Conservation (phyloP, 2,888 invertebrate species). For the Ectobius pallidus region DNA sequence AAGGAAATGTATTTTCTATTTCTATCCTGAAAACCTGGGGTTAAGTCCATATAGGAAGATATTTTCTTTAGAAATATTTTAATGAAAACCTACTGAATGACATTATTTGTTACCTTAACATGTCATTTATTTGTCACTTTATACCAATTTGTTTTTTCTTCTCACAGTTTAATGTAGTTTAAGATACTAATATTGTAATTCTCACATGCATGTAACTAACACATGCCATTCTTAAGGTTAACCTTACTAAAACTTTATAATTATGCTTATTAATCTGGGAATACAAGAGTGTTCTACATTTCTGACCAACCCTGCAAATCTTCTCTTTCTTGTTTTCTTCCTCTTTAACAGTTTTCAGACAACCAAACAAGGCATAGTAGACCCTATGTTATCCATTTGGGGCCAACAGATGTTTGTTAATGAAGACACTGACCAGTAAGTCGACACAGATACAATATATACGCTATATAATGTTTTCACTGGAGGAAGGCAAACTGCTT, state of each 20-base stretch:
- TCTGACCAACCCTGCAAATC: constrained; percentile 47
- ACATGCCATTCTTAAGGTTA: not conserved
- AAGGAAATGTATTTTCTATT: too few species aligned
- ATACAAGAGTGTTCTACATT: constrained; percentile 20
- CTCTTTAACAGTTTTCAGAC: constrained; percentile 61
- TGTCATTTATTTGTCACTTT: too few species aligned
- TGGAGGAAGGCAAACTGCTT: constrained; percentile 6
- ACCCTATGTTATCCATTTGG: constrained; percentile 98
- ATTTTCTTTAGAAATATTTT: too few species aligned
- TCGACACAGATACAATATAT: constrained; percentile 52
- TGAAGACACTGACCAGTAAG: constrained; percentile 97
- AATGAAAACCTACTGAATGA: too few species aligned
- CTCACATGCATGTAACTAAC: constrained; percentile 17
- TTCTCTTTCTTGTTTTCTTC: constrained; percentile 43
- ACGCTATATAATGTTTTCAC: constrained; percentile 23
- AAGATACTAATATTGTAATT: not conserved
- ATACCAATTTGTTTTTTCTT: too few species aligned
- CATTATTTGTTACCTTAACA: too few species aligned
- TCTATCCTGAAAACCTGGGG: too few species aligned
- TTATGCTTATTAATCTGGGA: constrained; percentile 21
- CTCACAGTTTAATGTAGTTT: not conserved
- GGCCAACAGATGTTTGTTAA: constrained; percentile 97
- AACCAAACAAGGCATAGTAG: constrained; percentile 93
- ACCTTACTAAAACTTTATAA: constrained; percentile 1
- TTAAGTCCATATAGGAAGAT: too few species aligned